Evolutionary conservation across 2,888 invertebrate genomes (phyloP).

Genomic region (Pollenia griseotomentosa): DNA sequence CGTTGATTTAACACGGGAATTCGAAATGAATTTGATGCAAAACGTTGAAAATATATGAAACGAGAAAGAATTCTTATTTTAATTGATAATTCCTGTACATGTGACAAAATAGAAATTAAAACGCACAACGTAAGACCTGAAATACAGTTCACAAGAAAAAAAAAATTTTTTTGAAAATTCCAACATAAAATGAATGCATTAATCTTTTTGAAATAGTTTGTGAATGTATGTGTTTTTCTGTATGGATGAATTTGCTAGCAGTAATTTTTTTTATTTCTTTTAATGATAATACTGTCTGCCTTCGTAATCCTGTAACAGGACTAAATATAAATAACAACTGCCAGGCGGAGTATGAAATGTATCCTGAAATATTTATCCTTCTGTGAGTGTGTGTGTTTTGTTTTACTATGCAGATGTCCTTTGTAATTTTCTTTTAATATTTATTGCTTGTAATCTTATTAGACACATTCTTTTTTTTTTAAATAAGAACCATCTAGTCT

Average conservation of each 20-base stretch:
- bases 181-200: constrained; percentile 62
- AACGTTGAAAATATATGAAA: constrained; percentile 64
- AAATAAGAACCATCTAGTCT: constrained; percentile 26
- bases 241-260: not conserved
- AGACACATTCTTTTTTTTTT: constrained; percentile 39
- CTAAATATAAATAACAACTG: constrained; percentile 53
- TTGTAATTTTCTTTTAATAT: constrained; percentile 63
- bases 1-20: constrained; percentile 69
- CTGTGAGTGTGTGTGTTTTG: not conserved
- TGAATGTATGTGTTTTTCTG: not conserved
- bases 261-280: constrained; percentile 16
- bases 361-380: constrained; percentile 2
- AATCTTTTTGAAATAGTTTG: constrained; percentile 55
- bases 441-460: constrained; percentile 69
- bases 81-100: constrained; percentile 68
- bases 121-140: not conserved
- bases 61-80: constrained; percentile 71
- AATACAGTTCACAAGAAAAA: constrained; percentile 43
- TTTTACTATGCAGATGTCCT: constrained; percentile 52
- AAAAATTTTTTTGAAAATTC: constrained; percentile 32
- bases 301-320: constrained; percentile 43
- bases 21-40: constrained; percentile 66
- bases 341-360: constrained; percentile 30
- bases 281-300: constrained; percentile 17
- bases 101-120: constrained; percentile 54